phyloP scores from a whole-genome alignment of 2,113 vertebrate genomes.

The Cephalophus harveyi region DNA sequence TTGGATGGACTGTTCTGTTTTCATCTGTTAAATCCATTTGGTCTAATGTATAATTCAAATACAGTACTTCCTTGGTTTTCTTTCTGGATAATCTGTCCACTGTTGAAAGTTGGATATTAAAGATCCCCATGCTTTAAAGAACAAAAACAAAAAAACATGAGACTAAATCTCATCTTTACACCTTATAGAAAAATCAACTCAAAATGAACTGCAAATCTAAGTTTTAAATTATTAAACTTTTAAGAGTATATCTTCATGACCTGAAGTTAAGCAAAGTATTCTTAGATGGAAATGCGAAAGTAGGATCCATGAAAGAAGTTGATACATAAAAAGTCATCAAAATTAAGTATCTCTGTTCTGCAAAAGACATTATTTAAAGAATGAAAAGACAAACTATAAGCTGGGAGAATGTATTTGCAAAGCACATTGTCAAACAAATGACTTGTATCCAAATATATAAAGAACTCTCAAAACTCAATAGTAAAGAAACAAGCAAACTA shows the following conservation, averaged over 20 bases:
- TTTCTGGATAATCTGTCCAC: neutral
- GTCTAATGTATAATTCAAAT: neutral
- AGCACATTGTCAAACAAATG: neutral
- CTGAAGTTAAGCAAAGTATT: neutral
- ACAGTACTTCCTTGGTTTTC: neutral
- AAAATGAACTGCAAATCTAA: neutral
- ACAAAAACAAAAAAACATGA: neutral
- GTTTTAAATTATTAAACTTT: neutral
- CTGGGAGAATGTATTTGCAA: neutral
- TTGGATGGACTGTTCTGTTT: neutral
- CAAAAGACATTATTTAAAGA: neutral
- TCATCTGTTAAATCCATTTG: neutral
- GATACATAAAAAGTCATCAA: neutral
- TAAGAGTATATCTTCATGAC: neutral
- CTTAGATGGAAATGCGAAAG: neutral
- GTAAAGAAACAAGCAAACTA: neutral
- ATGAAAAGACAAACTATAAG: neutral
- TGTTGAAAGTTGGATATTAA: neutral
- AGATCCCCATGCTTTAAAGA: neutral
- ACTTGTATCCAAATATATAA: neutral
- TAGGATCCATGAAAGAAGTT: neutral
- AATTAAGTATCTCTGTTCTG: neutral
- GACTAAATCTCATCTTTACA: neutral
- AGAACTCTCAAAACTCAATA: neutral
- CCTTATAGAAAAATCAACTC: neutral